Conservation (phyloP, 2,113 vertebrate species). For the Donacobius atricapilla region DNA sequence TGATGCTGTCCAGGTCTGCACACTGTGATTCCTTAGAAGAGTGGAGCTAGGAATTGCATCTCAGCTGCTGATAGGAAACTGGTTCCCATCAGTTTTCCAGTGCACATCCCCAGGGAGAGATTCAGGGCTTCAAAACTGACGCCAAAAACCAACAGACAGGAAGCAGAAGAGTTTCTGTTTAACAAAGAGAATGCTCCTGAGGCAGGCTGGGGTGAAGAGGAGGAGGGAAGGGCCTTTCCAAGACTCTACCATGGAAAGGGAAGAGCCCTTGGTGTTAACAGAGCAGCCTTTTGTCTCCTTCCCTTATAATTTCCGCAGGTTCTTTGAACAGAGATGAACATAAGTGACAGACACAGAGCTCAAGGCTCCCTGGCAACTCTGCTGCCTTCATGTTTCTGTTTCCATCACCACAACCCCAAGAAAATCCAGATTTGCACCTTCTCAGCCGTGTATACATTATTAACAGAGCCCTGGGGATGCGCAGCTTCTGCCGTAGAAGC, state of each 20-base stretch:
- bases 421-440: conserved; percentile 9
- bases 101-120: not conserved
- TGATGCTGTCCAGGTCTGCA: not conserved
- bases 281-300: not conserved
- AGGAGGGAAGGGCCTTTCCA: not conserved
- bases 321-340: not conserved
- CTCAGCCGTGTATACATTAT: not conserved
- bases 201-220: not conserved
- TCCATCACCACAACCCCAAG: not conserved
- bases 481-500: not conserved
- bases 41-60: not conserved
- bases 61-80: conserved; percentile 21
- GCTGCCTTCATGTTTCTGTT: not conserved
- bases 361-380: not conserved
- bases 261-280: not conserved
- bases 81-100: not conserved
- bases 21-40: not conserved
- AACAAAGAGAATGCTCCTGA: not conserved
- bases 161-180: not conserved
- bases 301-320: not conserved
- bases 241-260: not conserved
- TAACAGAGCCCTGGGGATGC: not conserved
- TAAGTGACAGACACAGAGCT: not conserved
- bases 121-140: not conserved
- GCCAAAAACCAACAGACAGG: conserved; percentile 11